Evolutionary conservation across 2,113 vertebrate genomes (phyloP).

Genomic region (Sakesphorus luctuosus): DNA sequence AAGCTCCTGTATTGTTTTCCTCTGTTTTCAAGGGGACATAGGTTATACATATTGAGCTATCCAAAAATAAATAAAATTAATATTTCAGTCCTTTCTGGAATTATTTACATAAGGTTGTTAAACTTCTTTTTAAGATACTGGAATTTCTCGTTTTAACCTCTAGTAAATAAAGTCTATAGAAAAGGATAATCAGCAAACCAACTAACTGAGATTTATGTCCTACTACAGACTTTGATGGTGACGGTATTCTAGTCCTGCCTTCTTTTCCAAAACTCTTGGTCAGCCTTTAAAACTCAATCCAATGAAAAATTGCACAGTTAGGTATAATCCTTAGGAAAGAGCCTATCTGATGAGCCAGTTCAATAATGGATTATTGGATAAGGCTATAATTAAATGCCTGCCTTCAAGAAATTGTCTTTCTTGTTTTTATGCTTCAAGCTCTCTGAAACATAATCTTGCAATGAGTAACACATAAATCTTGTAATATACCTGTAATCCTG

Average conservation of each 20-base stretch:
- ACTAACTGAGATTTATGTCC: not conserved
- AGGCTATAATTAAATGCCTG: constrained; percentile 29
- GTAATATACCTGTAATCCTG: constrained; percentile 10
- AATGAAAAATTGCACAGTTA: constrained; percentile 32
- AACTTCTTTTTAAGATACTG: not conserved
- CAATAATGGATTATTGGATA: constrained; percentile 40
- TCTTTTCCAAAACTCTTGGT: constrained; percentile 6
- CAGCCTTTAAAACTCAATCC: constrained; percentile 25
- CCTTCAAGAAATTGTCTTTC: constrained; percentile 25
- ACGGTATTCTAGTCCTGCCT: not conserved
- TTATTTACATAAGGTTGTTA: not conserved
- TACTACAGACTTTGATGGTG: not conserved
- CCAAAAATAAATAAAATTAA: not conserved
- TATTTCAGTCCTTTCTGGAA: not conserved
- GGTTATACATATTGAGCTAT: not conserved
- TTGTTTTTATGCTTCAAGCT: constrained; percentile 35
- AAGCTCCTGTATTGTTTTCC: not conserved
- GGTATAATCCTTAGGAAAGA: constrained; percentile 31
- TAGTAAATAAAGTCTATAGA: not conserved
- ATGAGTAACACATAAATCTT: constrained; percentile 31
- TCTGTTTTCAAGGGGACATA: not conserved
- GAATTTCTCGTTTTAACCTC: not conserved
- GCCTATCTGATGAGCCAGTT: not conserved
- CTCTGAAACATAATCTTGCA: constrained; percentile 34
- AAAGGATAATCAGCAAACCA: not conserved